Evolutionary conservation across 2,797 vertebrate species (phyloP).

Genomic region (Margarornis squamiger): DNA sequence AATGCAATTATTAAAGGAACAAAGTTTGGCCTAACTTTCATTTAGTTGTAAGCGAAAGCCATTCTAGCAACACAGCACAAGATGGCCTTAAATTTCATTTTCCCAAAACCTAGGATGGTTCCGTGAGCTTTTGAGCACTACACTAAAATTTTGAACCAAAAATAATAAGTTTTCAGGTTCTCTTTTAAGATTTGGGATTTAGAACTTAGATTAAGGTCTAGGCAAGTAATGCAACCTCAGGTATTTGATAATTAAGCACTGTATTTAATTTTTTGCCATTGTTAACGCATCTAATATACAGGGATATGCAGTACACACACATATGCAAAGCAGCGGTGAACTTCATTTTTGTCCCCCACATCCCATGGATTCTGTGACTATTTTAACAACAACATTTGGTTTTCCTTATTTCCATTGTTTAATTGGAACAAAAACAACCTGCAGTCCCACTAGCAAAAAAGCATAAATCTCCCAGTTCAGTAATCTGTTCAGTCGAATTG

Average conservation of each 20-base stretch:
- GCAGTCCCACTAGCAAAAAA: background rate
- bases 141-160: background rate
- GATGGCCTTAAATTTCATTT: background rate
- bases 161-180: background rate
- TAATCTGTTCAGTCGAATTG: background rate
- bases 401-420: slow-evolving; percentile 60
- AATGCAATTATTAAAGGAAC: background rate
- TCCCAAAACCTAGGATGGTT: background rate
- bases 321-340: background rate
- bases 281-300: background rate
- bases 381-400: slow-evolving; percentile 29
- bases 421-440: slow-evolving; percentile 60
- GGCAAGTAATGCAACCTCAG: background rate
- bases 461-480: slow-evolving; percentile 56
- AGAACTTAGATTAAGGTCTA: background rate
- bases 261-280: background rate
- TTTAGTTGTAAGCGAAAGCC: background rate
- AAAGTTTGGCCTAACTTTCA: background rate
- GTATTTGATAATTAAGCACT: background rate
- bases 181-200: background rate
- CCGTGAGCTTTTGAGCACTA: background rate
- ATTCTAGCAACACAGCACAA: background rate
- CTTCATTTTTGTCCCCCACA: background rate
- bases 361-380: background rate
- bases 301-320: background rate